These are phyloP conservation scores for Furnarius figulus DNA, from an alignment of 2,113 vertebrate species.

Conservation along the genomic window DNA sequence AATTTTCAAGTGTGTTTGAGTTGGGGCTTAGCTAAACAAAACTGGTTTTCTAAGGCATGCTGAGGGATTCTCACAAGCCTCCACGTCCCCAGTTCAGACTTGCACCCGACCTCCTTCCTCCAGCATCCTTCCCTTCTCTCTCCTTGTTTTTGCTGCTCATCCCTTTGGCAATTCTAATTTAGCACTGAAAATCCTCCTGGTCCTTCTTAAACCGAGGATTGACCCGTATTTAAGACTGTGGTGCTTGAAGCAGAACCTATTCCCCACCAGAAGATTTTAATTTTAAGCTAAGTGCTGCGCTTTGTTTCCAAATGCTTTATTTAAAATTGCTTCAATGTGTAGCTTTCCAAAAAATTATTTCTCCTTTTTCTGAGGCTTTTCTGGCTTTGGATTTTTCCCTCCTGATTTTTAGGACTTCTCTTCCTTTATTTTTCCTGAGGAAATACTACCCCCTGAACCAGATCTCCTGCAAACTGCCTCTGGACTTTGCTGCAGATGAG, in stretches of 20 bases:
- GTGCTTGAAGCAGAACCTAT: conserved; percentile 28
- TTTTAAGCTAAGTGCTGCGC: conserved; percentile 29
- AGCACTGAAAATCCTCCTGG: conserved; percentile 27
- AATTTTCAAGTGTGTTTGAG: conserved; percentile 44
- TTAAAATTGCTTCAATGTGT: conserved; percentile 68
- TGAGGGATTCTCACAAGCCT: background rate
- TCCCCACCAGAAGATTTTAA: conserved; percentile 64
- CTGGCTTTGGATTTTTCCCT: background rate
- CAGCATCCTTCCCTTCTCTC: background rate
- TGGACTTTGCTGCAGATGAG: background rate
- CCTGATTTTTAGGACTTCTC: background rate
- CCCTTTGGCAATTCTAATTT: conserved; percentile 5
- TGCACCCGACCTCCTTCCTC: background rate
- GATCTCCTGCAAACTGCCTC: background rate
- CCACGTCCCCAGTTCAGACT: background rate
- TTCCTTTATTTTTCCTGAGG: background rate
- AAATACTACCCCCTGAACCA: background rate
- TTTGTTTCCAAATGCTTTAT: conserved; percentile 64
- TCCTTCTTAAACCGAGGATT: conserved; percentile 40
- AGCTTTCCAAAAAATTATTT: conserved; percentile 48
- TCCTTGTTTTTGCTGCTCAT: background rate
- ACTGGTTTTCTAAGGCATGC: conserved; percentile 8
- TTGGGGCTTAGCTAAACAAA: conserved; percentile 67
- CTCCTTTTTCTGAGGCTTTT: conserved; percentile 40
- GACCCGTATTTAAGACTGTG: background rate